Evolutionary conservation across 2,113 vertebrate species (phyloP).

Genomic region (Muntiacus reevesi): DNA sequence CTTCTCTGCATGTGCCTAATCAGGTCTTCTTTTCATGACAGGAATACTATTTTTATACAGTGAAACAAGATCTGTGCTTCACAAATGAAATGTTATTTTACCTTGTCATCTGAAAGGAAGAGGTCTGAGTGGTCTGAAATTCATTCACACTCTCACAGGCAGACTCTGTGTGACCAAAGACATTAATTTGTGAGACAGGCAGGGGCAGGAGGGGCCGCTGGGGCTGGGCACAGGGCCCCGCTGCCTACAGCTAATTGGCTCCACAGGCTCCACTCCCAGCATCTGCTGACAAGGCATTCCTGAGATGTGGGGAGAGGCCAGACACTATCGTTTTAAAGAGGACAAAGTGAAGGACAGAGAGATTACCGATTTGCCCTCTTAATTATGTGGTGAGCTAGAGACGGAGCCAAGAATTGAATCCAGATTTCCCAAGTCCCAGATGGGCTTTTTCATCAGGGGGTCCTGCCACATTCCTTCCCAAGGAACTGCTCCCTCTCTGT

Average conservation of each 20-base stretch:
- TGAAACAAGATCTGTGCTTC: background rate
- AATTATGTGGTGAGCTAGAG: conserved; percentile 63
- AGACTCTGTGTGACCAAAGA: conserved; percentile 45
- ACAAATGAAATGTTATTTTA: conserved; percentile 14
- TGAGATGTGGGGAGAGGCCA: conserved; percentile 62
- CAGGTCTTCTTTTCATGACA: background rate
- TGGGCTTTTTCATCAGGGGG: conserved; percentile 64
- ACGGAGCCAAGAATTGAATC: conserved; percentile 72
- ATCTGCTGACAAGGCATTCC: conserved; percentile 70
- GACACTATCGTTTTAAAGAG: conserved; percentile 62
- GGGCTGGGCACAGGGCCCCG: conserved; percentile 21
- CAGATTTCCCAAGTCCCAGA: conserved; percentile 70
- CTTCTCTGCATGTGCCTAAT: background rate
- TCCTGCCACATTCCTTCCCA: conserved; percentile 56
- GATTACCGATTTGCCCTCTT: conserved; percentile 72
- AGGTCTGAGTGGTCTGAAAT: conserved; percentile 31
- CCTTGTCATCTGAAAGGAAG: background rate
- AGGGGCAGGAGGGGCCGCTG: conserved; percentile 17
- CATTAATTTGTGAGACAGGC: conserved; percentile 61
- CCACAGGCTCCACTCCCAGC: background rate
- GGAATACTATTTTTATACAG: background rate
- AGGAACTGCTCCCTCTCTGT: background rate
- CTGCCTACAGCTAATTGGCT: conserved; percentile 51
- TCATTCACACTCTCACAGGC: conserved; percentile 5
- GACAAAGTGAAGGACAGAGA: conserved; percentile 69